A percentile compares a stretch with the other conserved stretches of the same genome.
Evolutionary conservation across 2,888 invertebrate genomes (phyloP).

Genomic region (Tipula lateralis): DNA sequence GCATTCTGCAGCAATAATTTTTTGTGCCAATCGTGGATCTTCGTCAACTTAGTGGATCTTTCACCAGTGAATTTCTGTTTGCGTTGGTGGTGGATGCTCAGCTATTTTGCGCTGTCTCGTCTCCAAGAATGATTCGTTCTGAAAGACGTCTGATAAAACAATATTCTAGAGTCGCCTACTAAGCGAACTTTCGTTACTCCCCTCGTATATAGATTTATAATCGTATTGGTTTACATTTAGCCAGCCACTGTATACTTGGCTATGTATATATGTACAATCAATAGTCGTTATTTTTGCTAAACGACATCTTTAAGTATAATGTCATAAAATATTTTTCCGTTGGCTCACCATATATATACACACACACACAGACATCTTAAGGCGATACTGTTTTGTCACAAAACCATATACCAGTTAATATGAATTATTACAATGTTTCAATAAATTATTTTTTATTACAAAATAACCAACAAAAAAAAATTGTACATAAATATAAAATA

Average conservation of each 20-base stretch:
- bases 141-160: no score
- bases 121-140: no score
- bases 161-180: no score
- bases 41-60: no score
- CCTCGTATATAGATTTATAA: no score
- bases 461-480: background rate
- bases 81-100: no score
- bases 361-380: background rate
- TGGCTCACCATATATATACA: no score
- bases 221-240: background rate
- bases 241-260: background rate
- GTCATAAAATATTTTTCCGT: background rate
- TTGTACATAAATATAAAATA: background rate
- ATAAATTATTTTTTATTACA: constrained; percentile 5
- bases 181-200: no score
- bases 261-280: background rate
- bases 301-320: background rate
- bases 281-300: background rate
- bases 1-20: no score
- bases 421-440: background rate
- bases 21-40: no score
- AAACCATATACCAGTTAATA: background rate
- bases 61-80: no score
- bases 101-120: no score
- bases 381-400: background rate